Evolutionary conservation across 2,888 invertebrate species (phyloP).

Genomic region (Helleia helle): DNA sequence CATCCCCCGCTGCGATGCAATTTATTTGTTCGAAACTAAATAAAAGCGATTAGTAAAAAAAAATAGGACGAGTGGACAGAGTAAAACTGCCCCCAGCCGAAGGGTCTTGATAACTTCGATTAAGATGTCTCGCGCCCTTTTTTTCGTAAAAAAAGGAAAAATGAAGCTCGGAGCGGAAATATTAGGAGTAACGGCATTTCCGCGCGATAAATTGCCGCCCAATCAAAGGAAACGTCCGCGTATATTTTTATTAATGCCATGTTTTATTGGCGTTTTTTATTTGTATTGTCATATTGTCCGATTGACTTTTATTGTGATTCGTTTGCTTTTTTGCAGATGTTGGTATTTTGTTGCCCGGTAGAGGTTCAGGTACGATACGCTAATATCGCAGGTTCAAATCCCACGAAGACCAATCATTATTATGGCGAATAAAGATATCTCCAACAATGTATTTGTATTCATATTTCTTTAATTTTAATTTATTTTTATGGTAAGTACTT

Average conservation of each 20-base stretch:
- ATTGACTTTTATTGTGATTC: constrained; percentile 33
- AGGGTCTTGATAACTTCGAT: constrained; percentile 40
- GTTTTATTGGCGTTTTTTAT: constrained; percentile 67
- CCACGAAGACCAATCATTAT: too few relatives aligned
- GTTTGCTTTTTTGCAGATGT: constrained; percentile 11
- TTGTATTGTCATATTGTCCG: constrained; percentile 44
- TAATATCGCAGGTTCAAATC: too few relatives aligned
- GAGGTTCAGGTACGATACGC: too few relatives aligned
- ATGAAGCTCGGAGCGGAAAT: constrained; percentile 69
- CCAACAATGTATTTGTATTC: too few relatives aligned
- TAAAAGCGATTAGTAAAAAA: background rate
- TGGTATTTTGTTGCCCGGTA: too few relatives aligned
- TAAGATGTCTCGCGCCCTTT: constrained; percentile 72
- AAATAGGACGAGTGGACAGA: constrained; percentile 4
- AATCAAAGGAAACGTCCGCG: constrained; percentile 66
- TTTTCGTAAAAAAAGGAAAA: constrained; percentile 70
- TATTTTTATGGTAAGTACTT: too few relatives aligned
- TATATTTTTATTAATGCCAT: constrained; percentile 69
- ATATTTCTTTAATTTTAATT: too few relatives aligned
- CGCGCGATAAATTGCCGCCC: constrained; percentile 72
- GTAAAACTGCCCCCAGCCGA: constrained; percentile 11
- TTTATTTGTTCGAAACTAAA: constrained; percentile 5
- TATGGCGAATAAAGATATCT: too few relatives aligned
- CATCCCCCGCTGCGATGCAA: constrained; percentile 6
- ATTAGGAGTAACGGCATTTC: constrained; percentile 72